A percentile compares a stretch with the other conserved stretches of the same genome.
Evolutionary conservation across 2,113 vertebrate species (phyloP).

Genomic region (Suncus etruscus): DNA sequence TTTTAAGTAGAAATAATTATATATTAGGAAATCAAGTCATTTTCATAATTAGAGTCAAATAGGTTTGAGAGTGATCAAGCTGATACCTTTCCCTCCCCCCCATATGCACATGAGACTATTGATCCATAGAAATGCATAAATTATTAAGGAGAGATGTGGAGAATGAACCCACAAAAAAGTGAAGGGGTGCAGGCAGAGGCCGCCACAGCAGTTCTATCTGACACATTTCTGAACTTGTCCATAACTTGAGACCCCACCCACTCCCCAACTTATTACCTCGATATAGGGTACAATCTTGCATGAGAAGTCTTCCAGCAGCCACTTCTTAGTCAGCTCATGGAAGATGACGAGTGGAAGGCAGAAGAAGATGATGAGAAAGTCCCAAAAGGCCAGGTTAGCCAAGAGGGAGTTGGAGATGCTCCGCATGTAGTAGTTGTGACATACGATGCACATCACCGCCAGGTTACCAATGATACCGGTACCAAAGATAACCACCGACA

Average conservation of each 20-base stretch:
- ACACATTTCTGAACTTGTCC: neutral
- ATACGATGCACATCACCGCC: constrained; percentile 98
- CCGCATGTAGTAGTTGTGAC: constrained; percentile 98
- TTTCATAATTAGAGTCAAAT: neutral
- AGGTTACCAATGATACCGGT: constrained; percentile 96
- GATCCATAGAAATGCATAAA: neutral
- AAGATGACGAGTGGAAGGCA: constrained; percentile 97
- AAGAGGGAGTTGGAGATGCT: constrained; percentile 98
- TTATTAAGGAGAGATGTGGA: constrained; percentile 8
- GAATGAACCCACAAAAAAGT: neutral
- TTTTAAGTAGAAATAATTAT: constrained; percentile 37
- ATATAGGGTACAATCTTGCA: constrained; percentile 98
- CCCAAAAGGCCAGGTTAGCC: constrained; percentile 98
- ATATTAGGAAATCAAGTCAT: neutral
- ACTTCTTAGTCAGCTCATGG: constrained; percentile 95
- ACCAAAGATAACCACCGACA: constrained; percentile 93
- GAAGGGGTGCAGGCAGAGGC: neutral
- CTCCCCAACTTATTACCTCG: constrained; percentile 90
- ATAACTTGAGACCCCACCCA: neutral
- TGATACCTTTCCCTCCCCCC: neutral
- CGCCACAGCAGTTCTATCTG: neutral
- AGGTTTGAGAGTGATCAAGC: constrained; percentile 27
- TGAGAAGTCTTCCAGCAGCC: constrained; percentile 96
- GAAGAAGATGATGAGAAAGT: constrained; percentile 96
- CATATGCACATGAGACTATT: neutral